Conservation (phyloP, 2,797 vertebrate genomes). For the Scolopax rusticola region DNA sequence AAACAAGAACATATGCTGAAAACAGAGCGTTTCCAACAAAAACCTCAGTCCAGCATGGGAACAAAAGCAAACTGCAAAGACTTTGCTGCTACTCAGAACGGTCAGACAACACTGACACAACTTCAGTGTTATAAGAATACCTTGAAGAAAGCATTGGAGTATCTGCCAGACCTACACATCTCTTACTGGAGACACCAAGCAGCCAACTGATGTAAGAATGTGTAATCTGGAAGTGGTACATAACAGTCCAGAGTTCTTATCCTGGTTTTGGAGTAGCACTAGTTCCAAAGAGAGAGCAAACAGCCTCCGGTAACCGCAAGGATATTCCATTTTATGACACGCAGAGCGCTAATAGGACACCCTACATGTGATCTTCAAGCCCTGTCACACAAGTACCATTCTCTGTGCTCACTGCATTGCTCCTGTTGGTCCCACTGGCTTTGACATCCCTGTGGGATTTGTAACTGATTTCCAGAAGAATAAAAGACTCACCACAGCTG, state of each 20-base stretch:
- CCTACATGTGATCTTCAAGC: fast-evolving
- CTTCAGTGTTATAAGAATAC: not conserved
- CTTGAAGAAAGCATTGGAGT: not conserved
- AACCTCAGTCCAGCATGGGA: constrained; percentile 40
- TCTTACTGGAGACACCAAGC: not conserved
- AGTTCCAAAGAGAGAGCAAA: not conserved
- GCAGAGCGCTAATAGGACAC: not conserved
- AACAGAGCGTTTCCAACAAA: constrained; percentile 70
- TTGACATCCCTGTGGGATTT: not conserved
- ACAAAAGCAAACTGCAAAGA: constrained; percentile 35
- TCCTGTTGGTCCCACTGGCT: not conserved
- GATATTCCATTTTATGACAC: not conserved
- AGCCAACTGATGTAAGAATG: not conserved
- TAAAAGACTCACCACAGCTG: not conserved
- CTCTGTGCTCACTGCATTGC: not conserved
- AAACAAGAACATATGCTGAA: constrained; percentile 79
- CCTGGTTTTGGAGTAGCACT: not conserved
- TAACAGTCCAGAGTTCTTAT: not conserved
- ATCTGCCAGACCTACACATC: not conserved
- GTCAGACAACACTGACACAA: too few species aligned
- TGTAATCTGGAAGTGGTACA: not conserved
- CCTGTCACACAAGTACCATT: fast-evolving
- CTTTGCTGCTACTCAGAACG: not conserved
- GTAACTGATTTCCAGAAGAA: not conserved
- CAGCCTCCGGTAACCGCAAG: fast-evolving